Base-by-base conservation (phyloP, 2,113 vertebrate genomes). In the Montifringilla adamsi region DNA sequence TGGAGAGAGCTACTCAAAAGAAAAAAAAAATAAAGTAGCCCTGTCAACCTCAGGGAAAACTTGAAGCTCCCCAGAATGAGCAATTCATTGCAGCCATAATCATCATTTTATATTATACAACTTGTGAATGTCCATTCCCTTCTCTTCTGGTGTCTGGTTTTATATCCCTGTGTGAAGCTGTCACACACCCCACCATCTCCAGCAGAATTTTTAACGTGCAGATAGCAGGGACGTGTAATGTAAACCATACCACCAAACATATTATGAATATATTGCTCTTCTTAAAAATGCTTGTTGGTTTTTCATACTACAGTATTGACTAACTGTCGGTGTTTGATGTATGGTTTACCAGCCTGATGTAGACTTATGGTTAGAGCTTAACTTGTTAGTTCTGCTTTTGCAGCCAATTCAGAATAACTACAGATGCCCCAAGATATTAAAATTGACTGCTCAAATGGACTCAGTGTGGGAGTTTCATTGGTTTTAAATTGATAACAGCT, bases 381-480 rank as follows among this genome's bases (percentile, higher is more conserved):
- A 98, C 98, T 98, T 99, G 98, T 99, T 99, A 99, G 98, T 99
- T 99, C 98, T 99, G 98, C 98, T 99, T 98, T 98, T 98, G 97
- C 97, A 98, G 98, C 98, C 97, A 98, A 98, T 98, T 98, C 98
- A 97, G 97, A 98, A 98, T 98, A 98, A 98, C 98, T 98, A 98
- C 98, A 98, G 98, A 99, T 99, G 98, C 99, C 99, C 98, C 97
- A 89, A 99, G 98, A 99, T 99, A 99, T 99, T 98, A 98, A 98
- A 98, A 99, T 98, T 98, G 98, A 98, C 98, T 98, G 98, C 96
- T 98, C 97, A 97, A 98, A 98, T 98, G 98, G 98, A 98, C 98
- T 98, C 98, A 97, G 98, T 98, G 98, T 98, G 98, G 98, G 98
- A 98, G 98, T 98, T 98, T 98, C 98, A 98, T 98, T 98, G 98